Evolutionary conservation across 2,113 vertebrate genomes (phyloP).

Genomic region (Bambusicola thoracicus): DNA sequence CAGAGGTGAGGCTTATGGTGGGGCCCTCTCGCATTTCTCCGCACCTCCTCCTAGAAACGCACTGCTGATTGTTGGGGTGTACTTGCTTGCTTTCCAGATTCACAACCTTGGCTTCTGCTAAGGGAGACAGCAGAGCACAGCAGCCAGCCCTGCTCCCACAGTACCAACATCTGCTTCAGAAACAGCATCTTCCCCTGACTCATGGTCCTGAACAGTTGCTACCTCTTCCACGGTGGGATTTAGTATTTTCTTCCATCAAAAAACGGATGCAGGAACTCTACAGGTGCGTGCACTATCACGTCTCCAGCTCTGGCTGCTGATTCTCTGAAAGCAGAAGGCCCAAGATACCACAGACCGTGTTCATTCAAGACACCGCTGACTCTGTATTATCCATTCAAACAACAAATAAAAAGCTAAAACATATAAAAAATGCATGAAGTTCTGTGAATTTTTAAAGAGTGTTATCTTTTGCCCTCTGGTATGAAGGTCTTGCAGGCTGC

Average conservation of each 20-base stretch:
- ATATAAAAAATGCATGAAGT: background rate
- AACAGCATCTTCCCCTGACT: background rate
- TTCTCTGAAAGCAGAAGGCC: background rate
- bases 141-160: background rate
- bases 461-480: background rate
- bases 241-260: background rate
- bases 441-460: background rate
- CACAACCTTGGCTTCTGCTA: background rate
- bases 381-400: background rate
- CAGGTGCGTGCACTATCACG: accelerated
- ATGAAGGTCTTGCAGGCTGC: background rate
- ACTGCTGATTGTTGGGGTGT: accelerated
- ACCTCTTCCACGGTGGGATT: background rate
- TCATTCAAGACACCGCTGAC: background rate
- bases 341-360: background rate
- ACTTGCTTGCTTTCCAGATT: background rate
- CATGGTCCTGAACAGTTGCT: background rate
- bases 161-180: background rate
- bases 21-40: background rate
- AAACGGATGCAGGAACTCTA: background rate
- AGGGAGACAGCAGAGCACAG: accelerated
- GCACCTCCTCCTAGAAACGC: background rate
- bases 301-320: background rate
- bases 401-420: slow-evolving; percentile 10
- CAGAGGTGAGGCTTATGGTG: background rate